Percentiles rank a stretch among this genome's conserved stretches.
phyloP scores from a whole-genome alignment of 2,797 vertebrate genomes.

The Acridotheres tristis region DNA sequence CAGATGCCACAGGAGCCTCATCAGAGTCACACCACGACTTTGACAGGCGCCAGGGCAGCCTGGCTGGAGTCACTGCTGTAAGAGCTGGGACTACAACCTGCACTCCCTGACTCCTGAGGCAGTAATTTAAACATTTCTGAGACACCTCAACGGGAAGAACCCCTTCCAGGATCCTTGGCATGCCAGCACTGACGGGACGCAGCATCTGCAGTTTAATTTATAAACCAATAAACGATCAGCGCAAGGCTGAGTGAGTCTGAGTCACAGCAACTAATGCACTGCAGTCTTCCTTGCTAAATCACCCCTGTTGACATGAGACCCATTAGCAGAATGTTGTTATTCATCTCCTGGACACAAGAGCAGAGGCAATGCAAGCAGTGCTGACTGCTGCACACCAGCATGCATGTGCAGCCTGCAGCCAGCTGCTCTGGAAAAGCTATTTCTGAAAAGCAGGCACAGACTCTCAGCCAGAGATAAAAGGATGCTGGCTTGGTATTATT shows the following conservation, averaged over 20 bases:
- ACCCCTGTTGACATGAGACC: slow-evolving; percentile 38
- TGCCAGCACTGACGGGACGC: neutral
- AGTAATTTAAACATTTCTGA: neutral
- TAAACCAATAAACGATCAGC: neutral
- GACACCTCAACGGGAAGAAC: neutral
- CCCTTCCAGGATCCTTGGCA: neutral
- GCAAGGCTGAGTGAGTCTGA: slow-evolving; percentile 29
- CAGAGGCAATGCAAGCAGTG: neutral
- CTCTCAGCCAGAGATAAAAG: neutral
- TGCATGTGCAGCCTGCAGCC: neutral
- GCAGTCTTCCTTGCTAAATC: slow-evolving; percentile 31
- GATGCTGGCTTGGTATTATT: neutral
- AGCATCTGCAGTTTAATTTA: slow-evolving; percentile 33
- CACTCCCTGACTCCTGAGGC: neutral
- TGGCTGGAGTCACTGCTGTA: neutral
- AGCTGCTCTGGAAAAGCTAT: neutral
- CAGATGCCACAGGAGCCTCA: neutral
- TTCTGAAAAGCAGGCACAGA: slow-evolving; percentile 24
- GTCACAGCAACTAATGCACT: slow-evolving; percentile 46
- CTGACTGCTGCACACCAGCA: neutral
- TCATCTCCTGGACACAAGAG: neutral
- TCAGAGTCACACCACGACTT: neutral
- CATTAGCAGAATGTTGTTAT: slow-evolving; percentile 45
- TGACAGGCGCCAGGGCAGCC: neutral
- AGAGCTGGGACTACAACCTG: neutral